Evolutionary conservation across 1,140 invertebrate species (phyloP).

Genomic region (Sesamia nonagrioides): DNA sequence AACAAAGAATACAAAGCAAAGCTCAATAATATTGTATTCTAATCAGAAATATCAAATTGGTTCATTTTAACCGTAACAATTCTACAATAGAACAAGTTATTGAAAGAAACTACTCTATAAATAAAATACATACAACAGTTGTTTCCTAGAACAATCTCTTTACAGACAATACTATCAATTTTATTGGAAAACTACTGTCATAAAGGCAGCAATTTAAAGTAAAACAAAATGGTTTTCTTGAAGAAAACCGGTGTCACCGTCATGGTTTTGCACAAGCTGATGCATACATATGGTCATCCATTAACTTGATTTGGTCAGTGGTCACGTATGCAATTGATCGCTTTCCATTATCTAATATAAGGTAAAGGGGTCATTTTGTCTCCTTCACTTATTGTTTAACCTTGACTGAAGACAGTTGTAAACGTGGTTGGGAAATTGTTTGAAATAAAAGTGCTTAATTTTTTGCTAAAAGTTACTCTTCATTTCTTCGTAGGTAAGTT

Average conservation of each 20-base stretch:
- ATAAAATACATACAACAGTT: background rate
- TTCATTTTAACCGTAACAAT: background rate
- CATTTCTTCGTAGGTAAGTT: background rate
- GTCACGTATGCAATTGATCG: constrained; percentile 67
- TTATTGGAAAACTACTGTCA: constrained; percentile 37
- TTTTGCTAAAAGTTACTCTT: background rate
- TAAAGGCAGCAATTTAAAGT: constrained; percentile 35
- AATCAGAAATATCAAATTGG: too few species aligned
- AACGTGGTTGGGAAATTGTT: background rate
- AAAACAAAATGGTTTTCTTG: constrained; percentile 17
- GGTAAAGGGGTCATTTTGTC: constrained; percentile 58
- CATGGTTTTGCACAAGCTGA: constrained; percentile 53
- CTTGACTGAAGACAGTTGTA: constrained; percentile 54
- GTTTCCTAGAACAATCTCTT: background rate
- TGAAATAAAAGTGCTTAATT: background rate
- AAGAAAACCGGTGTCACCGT: constrained; percentile 43
- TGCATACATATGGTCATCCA: constrained; percentile 55
- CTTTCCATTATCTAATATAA: constrained; percentile 70
- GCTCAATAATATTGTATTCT: too few species aligned
- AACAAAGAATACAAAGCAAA: too few species aligned
- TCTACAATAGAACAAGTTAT: background rate
- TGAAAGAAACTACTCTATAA: background rate
- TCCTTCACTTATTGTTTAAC: constrained; percentile 60
- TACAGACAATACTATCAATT: background rate
- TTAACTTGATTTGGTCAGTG: constrained; percentile 74